phyloP scores from a whole-genome alignment of 2,113 vertebrate species.

The Lasiurus borealis region DNA sequence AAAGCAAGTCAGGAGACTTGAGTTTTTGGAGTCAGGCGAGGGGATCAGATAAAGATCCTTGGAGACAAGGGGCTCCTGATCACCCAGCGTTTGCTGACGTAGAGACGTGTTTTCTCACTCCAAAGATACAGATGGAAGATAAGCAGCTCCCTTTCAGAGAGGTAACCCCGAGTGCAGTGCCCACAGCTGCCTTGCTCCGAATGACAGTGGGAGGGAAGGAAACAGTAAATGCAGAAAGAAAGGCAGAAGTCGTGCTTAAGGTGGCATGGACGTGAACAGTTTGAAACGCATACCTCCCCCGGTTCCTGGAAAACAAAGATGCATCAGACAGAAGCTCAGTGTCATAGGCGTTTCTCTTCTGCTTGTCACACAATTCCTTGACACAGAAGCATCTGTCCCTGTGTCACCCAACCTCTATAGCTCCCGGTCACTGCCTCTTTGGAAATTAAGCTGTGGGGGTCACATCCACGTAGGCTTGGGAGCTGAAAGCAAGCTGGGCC shows the following conservation, averaged over 20 bases:
- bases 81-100: neutral
- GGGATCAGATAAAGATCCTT: conserved; percentile 55
- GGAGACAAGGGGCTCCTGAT: conserved; percentile 43
- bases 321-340: conserved; percentile 59
- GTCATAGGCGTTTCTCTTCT: neutral
- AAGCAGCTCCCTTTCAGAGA: conserved; percentile 53
- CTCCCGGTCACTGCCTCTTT: neutral
- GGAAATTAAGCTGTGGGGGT: neutral
- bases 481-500: neutral
- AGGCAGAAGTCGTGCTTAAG: neutral
- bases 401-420: neutral
- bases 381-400: conserved; percentile 32
- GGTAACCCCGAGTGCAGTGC: conserved; percentile 9
- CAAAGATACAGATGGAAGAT: conserved; percentile 13
- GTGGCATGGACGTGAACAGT: conserved; percentile 42
- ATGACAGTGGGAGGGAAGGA: conserved; percentile 26
- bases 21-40: conserved; percentile 8
- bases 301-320: conserved; percentile 76
- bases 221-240: neutral
- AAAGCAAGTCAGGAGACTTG: conserved; percentile 39
- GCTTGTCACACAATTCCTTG: conserved; percentile 47
- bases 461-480: neutral
- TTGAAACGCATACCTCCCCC: conserved; percentile 56
- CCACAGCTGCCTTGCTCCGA: conserved; percentile 43
- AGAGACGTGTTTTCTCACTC: conserved; percentile 51